A percentile compares a stretch with the other conserved stretches of the same genome.
These are phyloP conservation scores for Tachysurus vachellii DNA, from an alignment of 2,113 vertebrate species.

Conservation along the genomic window DNA sequence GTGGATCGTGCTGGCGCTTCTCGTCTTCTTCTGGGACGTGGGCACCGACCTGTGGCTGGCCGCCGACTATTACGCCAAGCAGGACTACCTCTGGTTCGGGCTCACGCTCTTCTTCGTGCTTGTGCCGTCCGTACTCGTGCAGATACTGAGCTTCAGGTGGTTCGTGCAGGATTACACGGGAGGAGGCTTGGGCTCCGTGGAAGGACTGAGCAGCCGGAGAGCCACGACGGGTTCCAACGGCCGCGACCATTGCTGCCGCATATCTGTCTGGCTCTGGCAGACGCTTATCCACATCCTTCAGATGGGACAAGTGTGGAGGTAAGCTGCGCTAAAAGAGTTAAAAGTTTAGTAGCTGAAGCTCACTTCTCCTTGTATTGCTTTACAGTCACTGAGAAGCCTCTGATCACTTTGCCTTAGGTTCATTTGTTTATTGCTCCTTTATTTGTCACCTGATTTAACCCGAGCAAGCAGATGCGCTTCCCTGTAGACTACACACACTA, in stretches of 20 bases:
- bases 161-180: slow-evolving; percentile 98
- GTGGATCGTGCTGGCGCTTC: slow-evolving; percentile 93
- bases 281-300: slow-evolving; percentile 92
- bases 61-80: slow-evolving; percentile 89
- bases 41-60: slow-evolving; percentile 96
- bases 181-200: slow-evolving; percentile 91
- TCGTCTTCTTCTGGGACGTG: slow-evolving; percentile 96
- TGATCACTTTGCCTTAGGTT: neutral
- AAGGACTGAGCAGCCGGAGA: slow-evolving; percentile 89
- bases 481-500: neutral
- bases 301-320: slow-evolving; percentile 98
- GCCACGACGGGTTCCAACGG: slow-evolving; percentile 70
- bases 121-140: slow-evolving; percentile 95
- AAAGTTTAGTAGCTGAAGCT: slow-evolving; percentile 24
- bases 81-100: slow-evolving; percentile 89
- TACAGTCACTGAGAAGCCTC: slow-evolving; percentile 2
- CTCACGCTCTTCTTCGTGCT: slow-evolving; percentile 96
- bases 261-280: slow-evolving; percentile 97
- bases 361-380: neutral
- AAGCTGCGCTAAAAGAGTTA: slow-evolving; percentile 61
- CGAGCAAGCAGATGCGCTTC: slow-evolving; percentile 5
- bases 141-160: slow-evolving; percentile 99
- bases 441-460: slow-evolving; percentile 71
- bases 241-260: slow-evolving; percentile 85
- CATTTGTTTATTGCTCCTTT: slow-evolving; percentile 36